Base-by-base conservation (phyloP, 2,797 vertebrate species). In the Delichon dasypus region DNA sequence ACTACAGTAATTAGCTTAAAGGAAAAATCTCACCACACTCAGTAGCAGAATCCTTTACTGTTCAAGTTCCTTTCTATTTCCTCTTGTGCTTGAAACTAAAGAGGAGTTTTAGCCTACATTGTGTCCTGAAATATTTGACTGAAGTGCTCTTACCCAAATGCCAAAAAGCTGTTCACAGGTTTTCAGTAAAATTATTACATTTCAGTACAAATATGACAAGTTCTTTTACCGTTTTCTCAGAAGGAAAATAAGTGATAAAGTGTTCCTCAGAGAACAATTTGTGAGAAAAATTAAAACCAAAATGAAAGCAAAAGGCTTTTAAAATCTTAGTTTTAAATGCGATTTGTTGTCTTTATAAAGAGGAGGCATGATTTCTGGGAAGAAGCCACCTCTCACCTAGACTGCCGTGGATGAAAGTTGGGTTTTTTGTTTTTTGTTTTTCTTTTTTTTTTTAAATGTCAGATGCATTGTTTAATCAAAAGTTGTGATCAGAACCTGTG, bases 1-100 rank as follows among this genome's bases (percentile, higher is more conserved):
- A 45, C 47, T 71, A 30, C 32, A 79, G 65, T 93, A 96, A 97
- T 96, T 97, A 96, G 79, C 68, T 91, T 64, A 84, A 97, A 97
- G 86, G 90, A 62, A 81, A 95, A 86, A 95, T 95, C 85, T 74
- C 53, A 85, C 67, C 44, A 71, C 74, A 73, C 13, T 82, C 54
- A 60, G 58, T 13, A 77, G 75, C 16, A 94, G 78, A 84, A 66
- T 36, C 57, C 19, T 76, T 47, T 57, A 66, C 62, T 19, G 40
- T 60, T 26, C 32, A 77, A 89, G 50, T 79, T 94, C 42, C 85
- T 81, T 94, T 96, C 80, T 94, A 34, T 76, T 90, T 96, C 94
- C 71, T 94, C 87, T 93, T 94, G 95, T 51, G 25, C 25, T 73
- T 77, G 70, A 94, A 84, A 67, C 21, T 83, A 36, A 70, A 61